These are phyloP conservation scores for Hydra vulgaris DNA, from an alignment of 30 jellyfish, hydroid and myxozoan species.

Conservation along the genomic window DNA sequence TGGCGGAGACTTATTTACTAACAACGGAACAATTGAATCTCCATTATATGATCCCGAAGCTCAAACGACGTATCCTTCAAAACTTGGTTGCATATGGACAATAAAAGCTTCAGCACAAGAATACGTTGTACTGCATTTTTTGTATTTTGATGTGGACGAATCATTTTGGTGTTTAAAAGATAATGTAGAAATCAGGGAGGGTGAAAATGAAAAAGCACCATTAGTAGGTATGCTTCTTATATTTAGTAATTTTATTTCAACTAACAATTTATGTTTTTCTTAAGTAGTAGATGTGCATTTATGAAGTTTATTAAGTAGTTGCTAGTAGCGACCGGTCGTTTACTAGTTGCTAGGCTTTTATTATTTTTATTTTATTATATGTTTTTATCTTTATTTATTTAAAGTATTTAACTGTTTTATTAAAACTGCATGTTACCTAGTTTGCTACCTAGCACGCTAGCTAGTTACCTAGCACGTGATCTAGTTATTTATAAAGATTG, in stretches of 20 bases:
- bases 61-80: constrained; percentile 71
- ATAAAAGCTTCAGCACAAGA: constrained; percentile 46
- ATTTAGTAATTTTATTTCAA: no score
- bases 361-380: no score
- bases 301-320: no score
- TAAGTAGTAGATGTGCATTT: no score
- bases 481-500: not conserved
- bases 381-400: no score
- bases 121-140: constrained; percentile 41
- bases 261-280: no score
- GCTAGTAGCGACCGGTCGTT: no score
- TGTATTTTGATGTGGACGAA: constrained; percentile 51
- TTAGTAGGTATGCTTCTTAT: constrained; percentile 45
- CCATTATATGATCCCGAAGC: constrained; percentile 62
- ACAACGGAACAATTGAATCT: constrained; percentile 63
- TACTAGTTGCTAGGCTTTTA: no score
- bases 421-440: no score
- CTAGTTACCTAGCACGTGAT: no score
- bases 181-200: constrained; percentile 62
- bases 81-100: constrained; percentile 71
- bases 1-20: constrained; percentile 64
- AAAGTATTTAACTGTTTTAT: no score
- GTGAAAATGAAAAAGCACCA: constrained; percentile 35
- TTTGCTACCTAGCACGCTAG: no score
- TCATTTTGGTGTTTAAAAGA: constrained; percentile 55